Evolutionary conservation across 2,113 vertebrate genomes (phyloP), one percentile per base, ranked within the genome.

Genomic region (Cricetomys ansorgei): DNA sequence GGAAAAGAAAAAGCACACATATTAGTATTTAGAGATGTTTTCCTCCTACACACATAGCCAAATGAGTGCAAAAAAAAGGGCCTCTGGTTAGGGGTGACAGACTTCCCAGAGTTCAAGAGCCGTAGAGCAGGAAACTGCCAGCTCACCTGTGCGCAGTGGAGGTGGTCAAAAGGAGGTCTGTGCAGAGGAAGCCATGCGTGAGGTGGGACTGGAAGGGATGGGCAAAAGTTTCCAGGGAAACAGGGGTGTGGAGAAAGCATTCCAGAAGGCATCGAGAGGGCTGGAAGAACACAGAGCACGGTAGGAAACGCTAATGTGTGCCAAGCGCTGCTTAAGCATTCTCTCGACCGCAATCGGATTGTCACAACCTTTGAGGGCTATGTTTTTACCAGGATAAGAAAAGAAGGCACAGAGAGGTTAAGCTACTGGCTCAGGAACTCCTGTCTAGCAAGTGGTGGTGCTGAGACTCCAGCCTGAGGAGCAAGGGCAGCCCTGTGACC

Each of bases 11-110:
- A 94, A n/a, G 40, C 72, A 80, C 53, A 91, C 91, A 92, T 79
- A 73, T 67, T 93, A 93, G 21, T 87, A 87, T 95, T 92, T 96
- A 73, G 79, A 37, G 40, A 86, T 84, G 16, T 87, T 95, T 88
- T 57, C 77, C 65, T 84, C 15, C 37, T 64, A 48, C 53, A 75
- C 37, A 55, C 45, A 37, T 76, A 57, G 88, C 29, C 90, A 59
- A 75, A 86, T 88, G 16, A 83, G 43, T 79, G 85, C 70, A 84
- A 79, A 90, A 64, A 86, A 2, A 25, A 77, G 55, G 40, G 40
- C 34, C 72, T 53, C 72, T 81, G 10, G 27, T 92, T 8, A n/a
- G 37, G 62, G 62, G 23, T 27, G 86, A 79, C 69, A 59, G 80
- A 77, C n/a, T 64, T 76, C 48, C 34, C 50, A 21, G 85, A 90